Conservation (phyloP, 2,888 invertebrate species). For the Sussaba pulchella region DNA sequence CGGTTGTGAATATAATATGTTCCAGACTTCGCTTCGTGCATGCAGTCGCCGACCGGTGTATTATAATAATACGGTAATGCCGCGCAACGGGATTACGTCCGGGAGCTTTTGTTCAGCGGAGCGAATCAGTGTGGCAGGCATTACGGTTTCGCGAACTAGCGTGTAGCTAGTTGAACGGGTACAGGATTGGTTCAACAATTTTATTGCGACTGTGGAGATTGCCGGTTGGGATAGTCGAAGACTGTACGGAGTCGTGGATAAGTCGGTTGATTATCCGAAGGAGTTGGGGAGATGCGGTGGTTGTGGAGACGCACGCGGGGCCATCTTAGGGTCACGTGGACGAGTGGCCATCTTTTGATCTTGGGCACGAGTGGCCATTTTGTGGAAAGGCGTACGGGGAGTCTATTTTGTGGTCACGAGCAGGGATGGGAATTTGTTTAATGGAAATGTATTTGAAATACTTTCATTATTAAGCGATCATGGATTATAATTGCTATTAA, state of each 20-base stretch:
- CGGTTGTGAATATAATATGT: too few relatives aligned
- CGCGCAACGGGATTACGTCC: slow-evolving; percentile 56
- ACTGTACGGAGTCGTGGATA: slow-evolving; percentile 5
- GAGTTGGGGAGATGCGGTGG: too few relatives aligned
- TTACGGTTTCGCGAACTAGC: slow-evolving; percentile 48
- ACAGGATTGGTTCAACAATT: background rate
- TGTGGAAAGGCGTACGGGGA: too few relatives aligned
- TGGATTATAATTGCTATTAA: too few relatives aligned
- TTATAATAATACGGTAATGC: slow-evolving; percentile 32
- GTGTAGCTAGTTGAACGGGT: background rate
- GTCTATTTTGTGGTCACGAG: background rate
- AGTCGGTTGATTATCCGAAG: slow-evolving; percentile 52
- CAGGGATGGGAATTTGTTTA: too few relatives aligned
- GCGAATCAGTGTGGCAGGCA: slow-evolving; percentile 53
- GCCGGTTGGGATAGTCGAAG: background rate
- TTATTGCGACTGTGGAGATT: slow-evolving; percentile 20
- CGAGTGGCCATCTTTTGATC: background rate
- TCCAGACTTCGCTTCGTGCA: too few relatives aligned
- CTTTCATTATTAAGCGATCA: too few relatives aligned
- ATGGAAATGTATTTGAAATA: too few relatives aligned
- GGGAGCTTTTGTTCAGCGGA: slow-evolving; percentile 59
- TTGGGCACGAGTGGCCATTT: too few relatives aligned
- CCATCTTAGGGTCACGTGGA: background rate
- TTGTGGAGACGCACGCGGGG: too few relatives aligned
- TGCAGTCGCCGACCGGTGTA: slow-evolving; percentile 1